phyloP scores from a whole-genome alignment of 2,888 invertebrate genomes.

The Sarcophaga subvicina region DNA sequence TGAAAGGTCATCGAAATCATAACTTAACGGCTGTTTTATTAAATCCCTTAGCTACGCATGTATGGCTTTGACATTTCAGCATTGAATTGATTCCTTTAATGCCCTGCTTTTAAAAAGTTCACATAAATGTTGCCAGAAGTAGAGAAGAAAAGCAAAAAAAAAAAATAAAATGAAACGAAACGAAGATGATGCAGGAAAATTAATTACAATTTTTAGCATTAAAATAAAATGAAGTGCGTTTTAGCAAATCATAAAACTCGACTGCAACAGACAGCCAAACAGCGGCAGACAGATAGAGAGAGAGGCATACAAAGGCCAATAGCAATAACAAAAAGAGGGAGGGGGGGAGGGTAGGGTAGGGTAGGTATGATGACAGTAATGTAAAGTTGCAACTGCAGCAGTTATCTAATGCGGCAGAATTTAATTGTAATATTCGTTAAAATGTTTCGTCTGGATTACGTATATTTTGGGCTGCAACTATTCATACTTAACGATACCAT shows the following conservation, averaged over 20 bases:
- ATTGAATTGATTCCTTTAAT: background rate
- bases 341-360: no score
- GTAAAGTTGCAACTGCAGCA: slow-evolving; percentile 14
- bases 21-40: no score
- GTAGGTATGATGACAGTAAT: background rate
- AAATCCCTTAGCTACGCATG: no score
- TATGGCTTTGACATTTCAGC: background rate
- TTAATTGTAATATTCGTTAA: slow-evolving; percentile 55
- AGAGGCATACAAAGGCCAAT: background rate
- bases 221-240: slow-evolving; percentile 64
- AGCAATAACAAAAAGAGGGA: background rate
- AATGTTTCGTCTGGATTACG: background rate
- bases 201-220: slow-evolving; percentile 65
- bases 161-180: background rate
- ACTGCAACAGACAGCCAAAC: background rate
- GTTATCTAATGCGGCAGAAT: slow-evolving; percentile 30
- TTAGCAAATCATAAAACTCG: slow-evolving; percentile 64
- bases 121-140: slow-evolving; percentile 38
- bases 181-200: slow-evolving; percentile 52
- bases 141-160: slow-evolving; percentile 21
- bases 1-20: no score
- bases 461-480: background rate
- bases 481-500: background rate
- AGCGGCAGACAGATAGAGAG: slow-evolving; percentile 15
- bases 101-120: slow-evolving; percentile 23